Percentiles rank a stretch among this genome's conserved stretches.
Conservation (phyloP, 2,888 invertebrate genomes). For the Volucella inflata region DNA sequence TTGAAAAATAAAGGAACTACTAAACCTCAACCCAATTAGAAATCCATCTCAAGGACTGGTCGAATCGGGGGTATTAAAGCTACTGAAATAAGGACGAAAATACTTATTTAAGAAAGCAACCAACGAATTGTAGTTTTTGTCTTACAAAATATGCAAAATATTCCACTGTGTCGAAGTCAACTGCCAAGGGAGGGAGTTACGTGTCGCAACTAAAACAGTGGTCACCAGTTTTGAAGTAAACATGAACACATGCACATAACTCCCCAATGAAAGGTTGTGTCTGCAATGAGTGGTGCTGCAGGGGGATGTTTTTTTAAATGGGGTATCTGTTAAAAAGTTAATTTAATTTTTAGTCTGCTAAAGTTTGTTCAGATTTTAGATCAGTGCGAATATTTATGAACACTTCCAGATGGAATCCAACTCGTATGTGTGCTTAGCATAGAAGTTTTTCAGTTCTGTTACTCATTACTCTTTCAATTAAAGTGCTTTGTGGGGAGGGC, state of each 20-base stretch:
- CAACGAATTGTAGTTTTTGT: no score
- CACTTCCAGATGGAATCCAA: not conserved
- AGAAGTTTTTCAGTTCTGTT: not conserved
- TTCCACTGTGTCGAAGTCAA: not conserved
- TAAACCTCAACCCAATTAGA: no score
- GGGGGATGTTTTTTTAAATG: no score
- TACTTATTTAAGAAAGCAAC: no score
- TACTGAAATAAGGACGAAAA: no score
- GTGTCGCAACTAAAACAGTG: constrained; percentile 28
- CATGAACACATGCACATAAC: not conserved
- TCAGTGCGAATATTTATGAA: not conserved
- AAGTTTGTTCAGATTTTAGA: not conserved
- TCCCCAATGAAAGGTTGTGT: no score
- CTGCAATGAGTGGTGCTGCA: not conserved
- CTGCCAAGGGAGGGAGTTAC: not conserved
- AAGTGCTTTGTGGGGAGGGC: not conserved
- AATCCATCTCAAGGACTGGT: no score
- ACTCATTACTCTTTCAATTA: constrained; percentile 32
- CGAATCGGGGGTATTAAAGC: no score
- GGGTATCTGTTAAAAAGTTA: constrained; percentile 28
- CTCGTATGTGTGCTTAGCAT: not conserved
- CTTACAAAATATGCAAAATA: no score
- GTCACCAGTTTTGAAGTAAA: constrained; percentile 8
- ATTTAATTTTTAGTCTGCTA: constrained; percentile 29
- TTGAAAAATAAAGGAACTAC: no score